Conservation (phyloP, 2,888 invertebrate genomes). For the Campopleginae sp. region DNA sequence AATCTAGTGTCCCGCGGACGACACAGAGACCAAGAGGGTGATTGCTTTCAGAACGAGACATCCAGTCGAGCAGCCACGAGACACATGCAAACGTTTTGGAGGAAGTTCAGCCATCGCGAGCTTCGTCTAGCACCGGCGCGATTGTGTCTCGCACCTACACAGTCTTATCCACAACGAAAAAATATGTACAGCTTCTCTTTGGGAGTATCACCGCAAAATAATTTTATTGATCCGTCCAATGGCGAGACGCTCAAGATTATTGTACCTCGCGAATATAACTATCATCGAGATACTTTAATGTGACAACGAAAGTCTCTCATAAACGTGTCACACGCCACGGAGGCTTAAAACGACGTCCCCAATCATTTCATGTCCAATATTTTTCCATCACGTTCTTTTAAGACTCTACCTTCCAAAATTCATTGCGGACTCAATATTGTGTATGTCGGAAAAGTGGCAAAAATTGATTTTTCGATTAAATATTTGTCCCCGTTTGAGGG, state of each 20-base stretch:
- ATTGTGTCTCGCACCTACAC: conserved; percentile 45
- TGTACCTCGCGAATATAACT: not conserved
- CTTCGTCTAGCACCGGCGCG: not conserved
- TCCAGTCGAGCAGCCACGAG: conserved; percentile 6
- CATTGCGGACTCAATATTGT: not conserved
- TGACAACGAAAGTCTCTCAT: not conserved
- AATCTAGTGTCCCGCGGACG: conserved; percentile 47
- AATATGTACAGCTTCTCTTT: conserved; percentile 14
- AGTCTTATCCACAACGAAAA: conserved; percentile 22
- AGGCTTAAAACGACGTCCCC: not conserved
- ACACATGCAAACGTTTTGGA: conserved; percentile 45
- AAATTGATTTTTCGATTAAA: too few relatives aligned
- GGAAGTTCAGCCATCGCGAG: conserved; percentile 28
- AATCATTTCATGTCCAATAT: not conserved
- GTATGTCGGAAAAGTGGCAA: not conserved
- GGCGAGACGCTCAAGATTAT: not conserved
- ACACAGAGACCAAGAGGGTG: conserved; percentile 38
- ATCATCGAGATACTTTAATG: not conserved
- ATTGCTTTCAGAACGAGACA: conserved; percentile 58
- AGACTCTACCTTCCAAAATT: too few relatives aligned
- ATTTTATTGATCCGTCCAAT: conserved; percentile 52
- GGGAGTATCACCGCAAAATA: not conserved
- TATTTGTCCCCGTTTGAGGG: too few relatives aligned
- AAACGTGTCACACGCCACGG: conserved; percentile 11
- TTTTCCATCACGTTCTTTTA: not conserved